Percentiles rank a stretch among this genome's conserved stretches.
Conservation (phyloP, 1,140 invertebrate species). For the Bombus ignitus region DNA sequence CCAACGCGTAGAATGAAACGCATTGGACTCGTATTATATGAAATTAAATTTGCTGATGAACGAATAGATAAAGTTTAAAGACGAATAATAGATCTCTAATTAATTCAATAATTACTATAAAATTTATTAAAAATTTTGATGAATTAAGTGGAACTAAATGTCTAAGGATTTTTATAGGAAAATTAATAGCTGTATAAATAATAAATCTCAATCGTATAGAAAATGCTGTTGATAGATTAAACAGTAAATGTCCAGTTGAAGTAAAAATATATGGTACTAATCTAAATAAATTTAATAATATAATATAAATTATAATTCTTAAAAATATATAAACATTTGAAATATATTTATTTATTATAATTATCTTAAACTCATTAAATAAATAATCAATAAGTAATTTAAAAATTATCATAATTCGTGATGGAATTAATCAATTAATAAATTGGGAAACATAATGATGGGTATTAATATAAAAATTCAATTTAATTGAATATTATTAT, state of each 20-base stretch:
- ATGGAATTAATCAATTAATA: too few species aligned
- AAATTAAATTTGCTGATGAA: conserved; percentile 87
- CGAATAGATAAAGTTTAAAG: conserved; percentile 86
- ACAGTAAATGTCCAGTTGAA: conserved; percentile 83
- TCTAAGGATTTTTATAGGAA: conserved; percentile 82
- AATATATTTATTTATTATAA: too few species aligned
- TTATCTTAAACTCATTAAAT: too few species aligned
- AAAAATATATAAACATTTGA: too few species aligned
- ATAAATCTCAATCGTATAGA: conserved; percentile 86
- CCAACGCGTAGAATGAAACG: too few species aligned
- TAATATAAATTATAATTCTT: conserved; percentile 67
- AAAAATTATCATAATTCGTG: too few species aligned
- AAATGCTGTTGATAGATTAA: conserved; percentile 83
- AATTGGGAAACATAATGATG: too few species aligned
- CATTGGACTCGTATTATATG: conserved; percentile 50
- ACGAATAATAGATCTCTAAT: conserved; percentile 85
- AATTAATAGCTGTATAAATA: conserved; percentile 83
- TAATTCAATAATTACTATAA: conserved; percentile 86
- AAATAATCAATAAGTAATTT: too few species aligned
- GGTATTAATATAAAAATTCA: too few species aligned
- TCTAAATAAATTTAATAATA: conserved; percentile 81
- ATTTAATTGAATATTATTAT: too few species aligned
- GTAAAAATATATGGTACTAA: conserved; percentile 88
- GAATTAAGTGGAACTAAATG: conserved; percentile 86
- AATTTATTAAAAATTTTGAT: conserved; percentile 85